Conservation (phyloP, 2,888 invertebrate genomes). For the Chymomyza caudatula region DNA sequence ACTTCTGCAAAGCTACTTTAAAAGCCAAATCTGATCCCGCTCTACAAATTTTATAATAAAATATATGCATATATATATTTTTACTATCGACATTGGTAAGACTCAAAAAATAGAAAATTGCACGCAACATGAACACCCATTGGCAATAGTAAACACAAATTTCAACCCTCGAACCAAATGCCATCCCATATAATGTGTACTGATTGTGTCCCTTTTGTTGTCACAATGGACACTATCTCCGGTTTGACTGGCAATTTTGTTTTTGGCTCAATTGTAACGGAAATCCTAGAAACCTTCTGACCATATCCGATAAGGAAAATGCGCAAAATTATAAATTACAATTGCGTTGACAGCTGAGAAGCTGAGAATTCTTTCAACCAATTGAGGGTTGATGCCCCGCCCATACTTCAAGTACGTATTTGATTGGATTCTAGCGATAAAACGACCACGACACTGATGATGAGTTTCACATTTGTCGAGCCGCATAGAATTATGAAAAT, state of each 20-base stretch:
- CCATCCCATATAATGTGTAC: background rate
- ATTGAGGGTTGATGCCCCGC: slow-evolving; percentile 20
- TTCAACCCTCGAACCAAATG: slow-evolving; percentile 14
- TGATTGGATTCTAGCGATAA: background rate
- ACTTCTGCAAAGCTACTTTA: slow-evolving; percentile 25
- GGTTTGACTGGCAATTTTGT: background rate
- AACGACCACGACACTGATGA: background rate
- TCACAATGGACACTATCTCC: background rate
- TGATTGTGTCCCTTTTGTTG: background rate
- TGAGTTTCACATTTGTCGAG: background rate
- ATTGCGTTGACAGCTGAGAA: slow-evolving; percentile 37
- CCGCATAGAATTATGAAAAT: background rate
- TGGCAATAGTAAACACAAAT: background rate
- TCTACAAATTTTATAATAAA: too few species aligned
- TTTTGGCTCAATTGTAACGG: slow-evolving; percentile 50
- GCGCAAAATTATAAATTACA: slow-evolving; percentile 61
- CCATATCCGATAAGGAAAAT: slow-evolving; percentile 50
- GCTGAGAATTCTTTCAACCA: background rate
- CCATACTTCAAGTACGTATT: background rate
- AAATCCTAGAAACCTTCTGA: slow-evolving; percentile 53
- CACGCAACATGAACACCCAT: slow-evolving; percentile 10
- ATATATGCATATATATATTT: too few species aligned
- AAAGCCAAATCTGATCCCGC: too few species aligned
- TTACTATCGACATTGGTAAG: background rate
- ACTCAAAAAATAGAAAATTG: background rate